Base-by-base conservation (phyloP, 2,888 invertebrate species). In the Napeogenes inachia region DNA sequence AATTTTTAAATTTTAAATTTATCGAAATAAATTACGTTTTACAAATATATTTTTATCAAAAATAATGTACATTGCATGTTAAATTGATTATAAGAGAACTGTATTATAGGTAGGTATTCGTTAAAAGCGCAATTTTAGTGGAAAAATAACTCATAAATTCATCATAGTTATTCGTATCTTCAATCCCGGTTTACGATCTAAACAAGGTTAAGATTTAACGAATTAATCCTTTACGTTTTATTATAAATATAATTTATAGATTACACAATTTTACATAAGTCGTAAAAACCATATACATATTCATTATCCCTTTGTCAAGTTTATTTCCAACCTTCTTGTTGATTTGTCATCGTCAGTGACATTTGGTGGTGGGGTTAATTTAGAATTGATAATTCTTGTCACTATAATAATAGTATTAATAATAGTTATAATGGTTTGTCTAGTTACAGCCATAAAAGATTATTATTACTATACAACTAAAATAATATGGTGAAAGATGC, bases 251-350 rank as follows among this genome's bases (percentile, higher is more conserved):
- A 79, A 82, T 83, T 85, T 82, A 84, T 82, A 71, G 74, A 74
- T 76, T 76, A 71, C 72, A 68, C 21, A 61, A 73, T 67, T 73
- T 79, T 81, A 77, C 80, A 71, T 72, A 75, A 73, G 73, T 80
- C 77, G 75, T 83, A 75, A 79, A 81, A 77, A 72, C 73, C 65
- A 75, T 71, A 80, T 81, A 77, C 75, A 81, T 83, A 84, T 84
- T 84, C 76, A 85, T 83, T 79, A 79, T 78, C 74, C 72, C 70
- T 76, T 75, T 83, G 82, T 81, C 83, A 55, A 83, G 80, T 77
- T 82, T 80, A 83, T 85, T 85, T 81, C 82, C 80, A 80, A 80
- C 76, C 76, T 76, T 81, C 76, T 76, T 77, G 77, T 81, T 86
- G 84, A 87, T 85, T 82, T 78, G 85, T 82, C 78, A 80, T 76